Conservation (phyloP, 2,113 vertebrate genomes). For the Austrofundulus limnaeus region DNA sequence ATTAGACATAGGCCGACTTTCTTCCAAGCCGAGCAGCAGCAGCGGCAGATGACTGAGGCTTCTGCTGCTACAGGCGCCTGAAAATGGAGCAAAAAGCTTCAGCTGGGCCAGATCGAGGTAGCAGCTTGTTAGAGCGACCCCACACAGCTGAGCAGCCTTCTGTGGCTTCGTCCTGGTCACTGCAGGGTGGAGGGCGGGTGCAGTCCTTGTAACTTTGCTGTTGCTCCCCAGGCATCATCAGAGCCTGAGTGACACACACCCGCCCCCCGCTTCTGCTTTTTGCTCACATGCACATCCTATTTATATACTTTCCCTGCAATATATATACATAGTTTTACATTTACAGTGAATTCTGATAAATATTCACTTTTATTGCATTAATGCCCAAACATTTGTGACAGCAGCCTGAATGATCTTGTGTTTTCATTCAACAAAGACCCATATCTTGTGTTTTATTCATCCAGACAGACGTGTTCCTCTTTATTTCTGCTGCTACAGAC, state of each 20-base stretch:
- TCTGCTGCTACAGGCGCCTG: constrained; percentile 35
- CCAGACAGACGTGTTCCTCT: background rate
- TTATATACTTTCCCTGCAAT: constrained; percentile 45
- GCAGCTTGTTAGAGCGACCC: constrained; percentile 72
- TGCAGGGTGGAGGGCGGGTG: constrained; percentile 72
- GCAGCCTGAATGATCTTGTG: background rate
- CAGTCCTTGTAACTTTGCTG: constrained; percentile 70
- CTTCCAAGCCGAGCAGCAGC: background rate
- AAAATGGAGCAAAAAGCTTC: constrained; percentile 51
- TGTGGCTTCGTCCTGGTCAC: constrained; percentile 62
- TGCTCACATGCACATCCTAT: constrained; percentile 64
- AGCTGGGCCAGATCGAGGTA: constrained; percentile 57
- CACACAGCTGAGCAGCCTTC: constrained; percentile 75
- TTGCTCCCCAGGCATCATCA: constrained; percentile 58
- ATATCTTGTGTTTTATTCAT: no score
- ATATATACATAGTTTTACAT: background rate
- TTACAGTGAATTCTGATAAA: background rate
- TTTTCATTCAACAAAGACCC: background rate
- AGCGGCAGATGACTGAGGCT: constrained; percentile 37
- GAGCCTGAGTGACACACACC: constrained; percentile 55
- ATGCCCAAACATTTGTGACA: constrained; percentile 16
- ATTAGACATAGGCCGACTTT: no score
- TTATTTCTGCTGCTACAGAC: background rate
- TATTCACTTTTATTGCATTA: background rate
- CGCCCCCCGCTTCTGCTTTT: constrained; percentile 44